Percentiles rank a stretch among this genome's conserved stretches.
Evolutionary conservation across 2,888 invertebrate genomes (phyloP).

Genomic region (Plemyria rubiginata): DNA sequence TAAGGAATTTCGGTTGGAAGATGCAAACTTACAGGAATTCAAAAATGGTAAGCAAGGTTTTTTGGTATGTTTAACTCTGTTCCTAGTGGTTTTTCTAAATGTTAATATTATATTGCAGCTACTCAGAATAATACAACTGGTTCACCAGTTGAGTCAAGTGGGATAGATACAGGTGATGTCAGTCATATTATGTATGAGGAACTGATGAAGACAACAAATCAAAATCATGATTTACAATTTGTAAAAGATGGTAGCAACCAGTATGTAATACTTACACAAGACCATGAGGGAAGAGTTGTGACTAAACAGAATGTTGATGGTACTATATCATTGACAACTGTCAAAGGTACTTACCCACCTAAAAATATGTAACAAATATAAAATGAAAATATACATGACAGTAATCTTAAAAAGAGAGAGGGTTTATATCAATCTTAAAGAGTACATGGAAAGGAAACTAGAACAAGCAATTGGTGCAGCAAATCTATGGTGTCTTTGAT

Average conservation of each 20-base stretch:
- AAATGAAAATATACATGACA: too few relatives aligned
- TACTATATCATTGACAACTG: conserved; percentile 69
- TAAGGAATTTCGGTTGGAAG: conserved; percentile 28
- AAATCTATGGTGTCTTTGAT: too few relatives aligned
- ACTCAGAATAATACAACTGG: neutral
- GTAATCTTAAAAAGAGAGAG: too few relatives aligned
- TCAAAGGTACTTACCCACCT: conserved; percentile 55
- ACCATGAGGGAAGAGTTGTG: conserved; percentile 57
- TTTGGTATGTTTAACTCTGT: neutral
- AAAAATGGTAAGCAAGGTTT: conserved; percentile 46
- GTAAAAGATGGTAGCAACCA: conserved; percentile 61
- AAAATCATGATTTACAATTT: conserved; percentile 64
- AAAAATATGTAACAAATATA: too few relatives aligned
- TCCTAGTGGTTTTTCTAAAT: neutral
- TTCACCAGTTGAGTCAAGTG: too few relatives aligned
- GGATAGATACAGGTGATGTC: conserved; percentile 46
- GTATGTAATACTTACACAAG: conserved; percentile 65
- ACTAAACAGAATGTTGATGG: conserved; percentile 77
- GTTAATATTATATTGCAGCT: neutral
- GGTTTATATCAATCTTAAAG: too few relatives aligned
- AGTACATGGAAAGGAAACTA: too few relatives aligned
- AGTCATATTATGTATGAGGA: conserved; percentile 70
- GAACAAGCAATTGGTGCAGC: too few relatives aligned
- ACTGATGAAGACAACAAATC: conserved; percentile 50
- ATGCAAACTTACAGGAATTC: conserved; percentile 30